Conservation (phyloP, 37 sponge, comb jelly and placozoan species). For the Aphrocallistes beatrix region DNA sequence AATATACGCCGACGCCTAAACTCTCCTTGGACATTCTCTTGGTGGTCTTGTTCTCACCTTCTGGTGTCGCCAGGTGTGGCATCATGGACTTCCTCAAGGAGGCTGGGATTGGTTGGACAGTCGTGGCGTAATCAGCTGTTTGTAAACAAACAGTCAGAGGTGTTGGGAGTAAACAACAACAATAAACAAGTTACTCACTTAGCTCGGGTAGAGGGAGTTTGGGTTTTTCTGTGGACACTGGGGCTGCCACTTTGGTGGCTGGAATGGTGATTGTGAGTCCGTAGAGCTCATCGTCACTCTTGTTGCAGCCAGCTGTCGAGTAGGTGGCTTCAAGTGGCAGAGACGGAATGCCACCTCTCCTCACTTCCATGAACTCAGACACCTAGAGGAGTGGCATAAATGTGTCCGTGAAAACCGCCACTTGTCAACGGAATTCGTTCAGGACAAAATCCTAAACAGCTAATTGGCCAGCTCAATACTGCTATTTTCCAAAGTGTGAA, state of each 20-base stretch:
- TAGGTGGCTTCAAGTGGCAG: neutral
- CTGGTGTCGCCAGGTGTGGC: neutral
- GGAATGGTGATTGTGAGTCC: neutral
- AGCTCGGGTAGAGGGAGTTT: neutral
- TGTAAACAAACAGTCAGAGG: neutral
- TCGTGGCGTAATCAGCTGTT: neutral
- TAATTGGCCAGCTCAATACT: too few species aligned
- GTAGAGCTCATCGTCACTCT: neutral
- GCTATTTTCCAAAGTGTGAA: too few species aligned
- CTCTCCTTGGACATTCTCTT: neutral
- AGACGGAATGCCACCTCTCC: neutral
- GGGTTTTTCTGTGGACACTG: neutral
- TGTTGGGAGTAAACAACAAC: neutral
- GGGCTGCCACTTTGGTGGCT: neutral
- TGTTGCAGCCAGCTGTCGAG: neutral
- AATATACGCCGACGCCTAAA: neutral
- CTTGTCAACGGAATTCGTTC: neutral
- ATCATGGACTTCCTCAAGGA: neutral
- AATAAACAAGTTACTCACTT: neutral
- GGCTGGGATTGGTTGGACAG: neutral
- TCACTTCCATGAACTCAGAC: neutral
- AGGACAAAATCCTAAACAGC: too few species aligned
- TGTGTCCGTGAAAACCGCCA: neutral
- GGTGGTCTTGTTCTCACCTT: neutral
- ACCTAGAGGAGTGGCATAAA: neutral